Evolutionary conservation across 1,140 invertebrate genomes (phyloP), one percentile per base, ranked within the genome.

Genomic region (Drosophila trapezifrons): DNA sequence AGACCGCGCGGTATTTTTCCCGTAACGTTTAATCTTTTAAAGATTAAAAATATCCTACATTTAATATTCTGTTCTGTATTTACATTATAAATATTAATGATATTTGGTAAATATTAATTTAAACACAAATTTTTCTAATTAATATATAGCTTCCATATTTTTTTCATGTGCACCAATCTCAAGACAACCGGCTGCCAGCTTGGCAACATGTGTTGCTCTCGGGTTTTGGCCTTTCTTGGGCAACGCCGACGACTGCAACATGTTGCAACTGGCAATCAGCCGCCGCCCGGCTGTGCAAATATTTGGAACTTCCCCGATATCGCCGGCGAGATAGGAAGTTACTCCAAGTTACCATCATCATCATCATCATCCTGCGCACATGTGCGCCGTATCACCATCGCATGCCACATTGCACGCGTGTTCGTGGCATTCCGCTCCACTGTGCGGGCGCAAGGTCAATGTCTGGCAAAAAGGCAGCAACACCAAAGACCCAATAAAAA

Each of bases 401-500:
- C 37, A 38, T 38, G 29, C 17, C 49, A 52, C 17, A 52, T 20
- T 52, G 20, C 32, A 43, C 12, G n/a, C 20, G 22, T 47, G 43
- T 57, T 80, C 42, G 18, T 7, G 55, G 57, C 65, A 58, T 47
- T 67, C 51, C 63, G 79, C 22, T 22, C 79, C 83, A 86, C 83
- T 82, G 82, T 86, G 83, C 82, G 3, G 27, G 51, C 84, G 51
- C 84, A 87, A 87, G 83, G 87, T 87, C 84, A 87, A 87, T 87
- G 84, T 77, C 83, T 87, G 84, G 65, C 66, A 62, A 55, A 18
- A 18, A 45, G 35, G 47, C n/a, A 46, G 58, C 55, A 77, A 20
- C 49, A n/a, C 37, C 37, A n/a, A 38, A 4, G 4, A 15, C 15
- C 29, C 49, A 37, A 54, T 37, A 54, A 52, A 52, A 52, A 54